A percentile compares a stretch with the other conserved stretches of the same genome.
Evolutionary conservation across 35 echinoderm and acorn worm species (phyloP).

Genomic region (Apostichopus japonicus): DNA sequence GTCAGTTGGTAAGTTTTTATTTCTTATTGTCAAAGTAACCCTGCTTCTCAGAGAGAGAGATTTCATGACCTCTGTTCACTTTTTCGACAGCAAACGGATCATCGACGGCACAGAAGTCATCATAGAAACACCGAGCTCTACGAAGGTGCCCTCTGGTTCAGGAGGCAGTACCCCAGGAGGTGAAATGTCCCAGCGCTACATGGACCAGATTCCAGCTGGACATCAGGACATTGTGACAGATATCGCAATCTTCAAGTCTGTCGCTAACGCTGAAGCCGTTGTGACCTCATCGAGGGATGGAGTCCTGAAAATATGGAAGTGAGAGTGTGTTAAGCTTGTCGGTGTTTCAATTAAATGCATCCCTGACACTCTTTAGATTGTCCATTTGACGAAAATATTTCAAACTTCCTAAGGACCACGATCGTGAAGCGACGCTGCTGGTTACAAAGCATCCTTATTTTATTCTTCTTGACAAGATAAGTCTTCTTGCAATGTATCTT

Average conservation of each 20-base stretch:
- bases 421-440: too few relatives aligned
- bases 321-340: background rate
- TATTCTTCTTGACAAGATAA: too few relatives aligned
- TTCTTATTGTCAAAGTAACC: too few relatives aligned
- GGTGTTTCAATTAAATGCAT: too few relatives aligned
- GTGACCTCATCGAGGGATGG: slow-evolving; percentile 85
- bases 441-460: too few relatives aligned
- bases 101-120: slow-evolving; percentile 96
- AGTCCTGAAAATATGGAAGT: slow-evolving; percentile 99
- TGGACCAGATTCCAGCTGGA: slow-evolving; percentile 82
- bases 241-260: slow-evolving; percentile 78
- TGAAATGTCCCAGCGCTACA: slow-evolving; percentile 61
- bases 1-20: too few relatives aligned
- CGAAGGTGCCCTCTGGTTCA: background rate
- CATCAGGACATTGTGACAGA: slow-evolving; percentile 84
- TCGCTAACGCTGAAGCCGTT: slow-evolving; percentile 63
- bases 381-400: too few relatives aligned
- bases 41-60: too few relatives aligned
- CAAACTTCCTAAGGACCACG: too few relatives aligned
- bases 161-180: background rate
- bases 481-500: too few relatives aligned
- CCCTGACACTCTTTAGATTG: too few relatives aligned
- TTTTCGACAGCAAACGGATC: slow-evolving; percentile 63
- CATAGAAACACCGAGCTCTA: slow-evolving; percentile 76
- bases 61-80: background rate